phyloP scores from a whole-genome alignment of 2,797 vertebrate genomes.

The Bovichtus diacanthus region DNA sequence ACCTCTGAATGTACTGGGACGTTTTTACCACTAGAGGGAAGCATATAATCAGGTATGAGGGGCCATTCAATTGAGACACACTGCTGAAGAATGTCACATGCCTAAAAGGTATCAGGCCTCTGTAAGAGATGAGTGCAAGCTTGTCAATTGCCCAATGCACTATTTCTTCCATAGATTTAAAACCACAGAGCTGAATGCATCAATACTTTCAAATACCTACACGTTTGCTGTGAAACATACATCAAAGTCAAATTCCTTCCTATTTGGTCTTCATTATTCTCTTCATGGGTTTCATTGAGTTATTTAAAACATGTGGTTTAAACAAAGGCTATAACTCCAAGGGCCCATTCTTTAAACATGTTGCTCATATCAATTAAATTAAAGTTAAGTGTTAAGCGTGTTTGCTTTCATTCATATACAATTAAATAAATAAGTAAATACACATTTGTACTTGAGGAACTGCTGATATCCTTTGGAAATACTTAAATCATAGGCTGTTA shows the following conservation, averaged over 20 bases:
- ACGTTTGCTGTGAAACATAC: background rate
- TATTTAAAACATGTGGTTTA: background rate
- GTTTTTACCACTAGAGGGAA: constrained; percentile 66
- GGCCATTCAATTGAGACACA: background rate
- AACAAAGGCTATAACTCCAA: background rate
- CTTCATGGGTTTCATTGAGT: background rate
- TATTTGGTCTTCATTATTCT: background rate
- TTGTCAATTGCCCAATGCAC: background rate
- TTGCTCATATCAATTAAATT: background rate
- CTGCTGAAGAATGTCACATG: background rate
- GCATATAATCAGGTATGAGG: constrained; percentile 39
- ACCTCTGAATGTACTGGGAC: constrained; percentile 22
- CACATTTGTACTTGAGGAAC: background rate
- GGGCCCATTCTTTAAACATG: background rate
- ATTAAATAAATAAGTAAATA: background rate
- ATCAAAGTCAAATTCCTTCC: background rate
- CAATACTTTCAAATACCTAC: background rate
- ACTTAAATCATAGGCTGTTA: background rate
- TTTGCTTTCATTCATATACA: background rate
- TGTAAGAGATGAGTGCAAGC: background rate
- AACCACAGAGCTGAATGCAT: background rate
- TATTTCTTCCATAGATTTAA: background rate
- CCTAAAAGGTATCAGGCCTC: background rate
- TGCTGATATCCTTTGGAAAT: background rate
- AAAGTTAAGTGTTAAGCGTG: background rate